These are phyloP conservation scores for Nothocercus nigrocapillus DNA, from an alignment of 2,113 vertebrate species.

Conservation along the genomic window DNA sequence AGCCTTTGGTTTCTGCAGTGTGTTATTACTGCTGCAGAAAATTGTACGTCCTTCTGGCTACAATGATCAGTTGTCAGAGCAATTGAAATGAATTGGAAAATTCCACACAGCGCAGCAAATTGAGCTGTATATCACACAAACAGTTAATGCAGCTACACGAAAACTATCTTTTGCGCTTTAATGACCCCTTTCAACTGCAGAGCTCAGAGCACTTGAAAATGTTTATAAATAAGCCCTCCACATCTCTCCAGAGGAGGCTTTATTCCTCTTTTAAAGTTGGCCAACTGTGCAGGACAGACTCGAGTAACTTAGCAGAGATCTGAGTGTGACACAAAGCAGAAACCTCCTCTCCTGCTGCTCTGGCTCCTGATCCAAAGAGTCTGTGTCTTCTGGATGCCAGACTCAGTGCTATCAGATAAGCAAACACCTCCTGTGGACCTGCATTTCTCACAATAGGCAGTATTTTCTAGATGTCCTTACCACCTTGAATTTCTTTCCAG, in stretches of 20 bases:
- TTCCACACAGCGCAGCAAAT: neutral
- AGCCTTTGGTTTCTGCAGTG: neutral
- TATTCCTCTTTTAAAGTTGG: neutral
- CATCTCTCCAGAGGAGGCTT: constrained; percentile 1
- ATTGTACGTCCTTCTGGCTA: fast-evolving
- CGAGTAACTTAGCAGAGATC: neutral
- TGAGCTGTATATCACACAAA: neutral
- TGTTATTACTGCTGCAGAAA: neutral
- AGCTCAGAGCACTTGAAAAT: neutral
- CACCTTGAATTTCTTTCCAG: neutral
- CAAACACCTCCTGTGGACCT: neutral
- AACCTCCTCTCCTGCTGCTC: neutral
- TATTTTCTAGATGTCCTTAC: neutral
- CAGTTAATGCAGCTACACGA: neutral
- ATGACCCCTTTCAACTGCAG: neutral
- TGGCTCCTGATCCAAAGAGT: neutral
- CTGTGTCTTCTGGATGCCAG: neutral
- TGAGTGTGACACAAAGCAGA: neutral
- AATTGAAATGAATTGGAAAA: neutral
- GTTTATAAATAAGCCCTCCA: constrained; percentile 5
- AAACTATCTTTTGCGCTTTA: neutral
- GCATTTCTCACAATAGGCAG: neutral
- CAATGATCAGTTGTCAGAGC: neutral
- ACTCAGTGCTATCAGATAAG: neutral
- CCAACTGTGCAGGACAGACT: neutral